Conservation (phyloP, 2,113 vertebrate genomes). For the Cyprinus carpio region DNA sequence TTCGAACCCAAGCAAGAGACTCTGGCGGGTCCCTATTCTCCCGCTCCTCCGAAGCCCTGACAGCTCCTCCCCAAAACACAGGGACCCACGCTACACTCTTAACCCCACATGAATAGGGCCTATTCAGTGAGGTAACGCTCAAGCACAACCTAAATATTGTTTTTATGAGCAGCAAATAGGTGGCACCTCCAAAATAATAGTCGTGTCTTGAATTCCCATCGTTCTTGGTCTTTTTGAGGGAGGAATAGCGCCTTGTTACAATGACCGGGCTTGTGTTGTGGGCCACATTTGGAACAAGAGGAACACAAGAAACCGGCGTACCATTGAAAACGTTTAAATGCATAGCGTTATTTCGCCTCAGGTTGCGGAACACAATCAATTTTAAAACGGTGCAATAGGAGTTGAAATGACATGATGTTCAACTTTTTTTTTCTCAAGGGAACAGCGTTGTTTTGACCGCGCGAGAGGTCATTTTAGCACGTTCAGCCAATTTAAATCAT, state of each 20-base stretch:
- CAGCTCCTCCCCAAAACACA: slow-evolving; percentile 75
- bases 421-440: slow-evolving; percentile 30
- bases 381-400: slow-evolving; percentile 1
- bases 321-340: slow-evolving; percentile 56
- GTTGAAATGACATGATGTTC: slow-evolving; percentile 43
- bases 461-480: neutral
- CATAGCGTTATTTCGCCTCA: slow-evolving; percentile 50
- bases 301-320: slow-evolving; percentile 42
- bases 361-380: slow-evolving; percentile 52
- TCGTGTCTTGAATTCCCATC: slow-evolving; percentile 73
- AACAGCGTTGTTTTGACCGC: neutral
- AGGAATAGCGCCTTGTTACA: slow-evolving; percentile 50
- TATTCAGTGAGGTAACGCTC: slow-evolving; percentile 81
- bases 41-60: slow-evolving; percentile 73
- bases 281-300: slow-evolving; percentile 42
- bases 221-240: slow-evolving; percentile 71
- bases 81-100: slow-evolving; percentile 83
- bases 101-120: slow-evolving; percentile 79
- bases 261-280: slow-evolving; percentile 59
- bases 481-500: neutral
- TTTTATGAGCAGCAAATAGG: slow-evolving; percentile 86
- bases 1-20: slow-evolving; percentile 80
- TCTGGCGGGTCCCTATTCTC: slow-evolving; percentile 81
- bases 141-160: slow-evolving; percentile 87
- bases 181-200: slow-evolving; percentile 80